Conservation (phyloP, 2,113 vertebrate genomes). For the Seriola aureovittata region DNA sequence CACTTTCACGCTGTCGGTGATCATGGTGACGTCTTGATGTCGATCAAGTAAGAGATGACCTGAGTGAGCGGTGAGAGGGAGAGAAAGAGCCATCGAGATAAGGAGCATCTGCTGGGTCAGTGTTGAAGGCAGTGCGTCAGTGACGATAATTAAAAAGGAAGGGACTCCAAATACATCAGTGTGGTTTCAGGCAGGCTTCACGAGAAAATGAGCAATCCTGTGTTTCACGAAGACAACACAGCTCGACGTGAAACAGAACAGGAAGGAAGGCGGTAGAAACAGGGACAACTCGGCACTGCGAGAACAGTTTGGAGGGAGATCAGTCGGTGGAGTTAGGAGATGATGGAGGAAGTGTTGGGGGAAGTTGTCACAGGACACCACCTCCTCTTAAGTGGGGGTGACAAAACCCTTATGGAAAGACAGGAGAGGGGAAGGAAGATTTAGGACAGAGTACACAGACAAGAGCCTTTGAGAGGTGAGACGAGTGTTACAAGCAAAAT, state of each 20-base stretch:
- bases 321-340: slow-evolving; percentile 6
- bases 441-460: background rate
- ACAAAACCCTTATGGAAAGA: background rate
- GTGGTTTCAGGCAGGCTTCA: slow-evolving; percentile 6
- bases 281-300: slow-evolving; percentile 20
- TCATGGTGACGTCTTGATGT: slow-evolving; percentile 17
- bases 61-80: background rate
- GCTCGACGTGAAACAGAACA: slow-evolving; percentile 62
- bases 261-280: slow-evolving; percentile 41
- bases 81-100: background rate
- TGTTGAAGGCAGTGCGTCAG: background rate
- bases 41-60: slow-evolving; percentile 4
- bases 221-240: slow-evolving; percentile 33
- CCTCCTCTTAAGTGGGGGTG: background rate
- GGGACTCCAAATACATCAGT: slow-evolving; percentile 7
- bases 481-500: background rate
- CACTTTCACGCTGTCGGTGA: background rate
- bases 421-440: slow-evolving; percentile 31
- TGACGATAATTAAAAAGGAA: background rate
- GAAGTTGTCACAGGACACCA: background rate
- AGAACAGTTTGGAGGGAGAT: slow-evolving; percentile 16
- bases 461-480: background rate
- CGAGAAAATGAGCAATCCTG: slow-evolving; percentile 33
- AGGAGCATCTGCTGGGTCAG: background rate
- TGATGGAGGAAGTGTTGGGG: slow-evolving; percentile 35